Evolutionary conservation across 2,797 vertebrate genomes (phyloP).

Genomic region (Lepus townsendii): DNA sequence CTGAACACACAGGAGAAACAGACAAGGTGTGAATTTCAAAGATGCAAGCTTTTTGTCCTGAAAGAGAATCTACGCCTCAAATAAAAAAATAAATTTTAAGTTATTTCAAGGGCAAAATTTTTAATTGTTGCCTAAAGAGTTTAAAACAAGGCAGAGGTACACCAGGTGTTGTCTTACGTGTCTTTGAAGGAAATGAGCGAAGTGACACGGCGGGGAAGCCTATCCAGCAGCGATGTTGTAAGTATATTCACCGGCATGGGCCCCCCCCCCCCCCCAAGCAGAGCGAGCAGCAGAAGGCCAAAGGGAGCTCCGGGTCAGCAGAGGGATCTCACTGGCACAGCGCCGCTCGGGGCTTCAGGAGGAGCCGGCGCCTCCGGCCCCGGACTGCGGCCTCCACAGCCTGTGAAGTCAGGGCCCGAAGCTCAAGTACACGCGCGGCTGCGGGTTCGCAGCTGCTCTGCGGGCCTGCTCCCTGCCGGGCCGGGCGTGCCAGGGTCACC

Average conservation of each 20-base stretch:
- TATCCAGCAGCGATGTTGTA: background rate
- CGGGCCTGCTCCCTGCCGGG: too few species aligned
- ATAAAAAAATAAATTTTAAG: constrained; percentile 33
- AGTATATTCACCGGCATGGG: background rate
- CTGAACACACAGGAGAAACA: constrained; percentile 60
- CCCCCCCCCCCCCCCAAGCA: background rate
- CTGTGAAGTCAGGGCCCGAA: background rate
- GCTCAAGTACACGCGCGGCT: too few species aligned
- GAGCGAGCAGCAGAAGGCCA: constrained; percentile 1
- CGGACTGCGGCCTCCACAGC: too few species aligned
- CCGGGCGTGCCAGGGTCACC: too few species aligned
- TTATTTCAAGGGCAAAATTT: constrained; percentile 37
- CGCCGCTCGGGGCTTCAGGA: too few species aligned
- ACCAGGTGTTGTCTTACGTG: background rate
- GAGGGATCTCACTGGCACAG: background rate
- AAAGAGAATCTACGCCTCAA: constrained; percentile 67
- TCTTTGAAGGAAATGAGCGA: constrained; percentile 34
- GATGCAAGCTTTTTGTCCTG: constrained; percentile 66
- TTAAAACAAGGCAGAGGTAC: constrained; percentile 51
- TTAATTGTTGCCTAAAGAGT: background rate
- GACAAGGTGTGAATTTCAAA: constrained; percentile 73
- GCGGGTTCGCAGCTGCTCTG: too few species aligned
- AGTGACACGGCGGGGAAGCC: background rate
- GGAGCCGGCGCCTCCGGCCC: too few species aligned
- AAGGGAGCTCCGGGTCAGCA: background rate